Percentiles rank a stretch among this genome's conserved stretches.
These are phyloP conservation scores for Ptilorrhoa leucosticta DNA, from an alignment of 2,113 vertebrate genomes.

Conservation along the genomic window DNA sequence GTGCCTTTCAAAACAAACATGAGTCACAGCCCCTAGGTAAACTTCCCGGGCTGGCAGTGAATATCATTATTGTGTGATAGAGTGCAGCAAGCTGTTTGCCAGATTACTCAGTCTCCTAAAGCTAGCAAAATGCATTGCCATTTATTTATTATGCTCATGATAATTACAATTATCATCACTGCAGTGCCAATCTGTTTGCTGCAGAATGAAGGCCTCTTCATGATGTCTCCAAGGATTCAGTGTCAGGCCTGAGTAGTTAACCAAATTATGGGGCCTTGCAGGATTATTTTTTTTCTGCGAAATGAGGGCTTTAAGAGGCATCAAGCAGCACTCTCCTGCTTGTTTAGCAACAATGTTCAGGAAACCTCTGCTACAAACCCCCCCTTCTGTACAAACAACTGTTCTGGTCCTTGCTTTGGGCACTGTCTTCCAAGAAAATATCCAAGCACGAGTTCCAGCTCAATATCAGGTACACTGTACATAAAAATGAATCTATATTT, in stretches of 20 bases:
- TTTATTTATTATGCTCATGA: constrained; percentile 57
- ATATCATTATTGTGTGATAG: constrained; percentile 51
- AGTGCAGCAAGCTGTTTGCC: constrained; percentile 54
- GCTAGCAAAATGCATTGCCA: constrained; percentile 32
- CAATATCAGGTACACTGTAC: neutral
- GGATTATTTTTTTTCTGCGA: neutral
- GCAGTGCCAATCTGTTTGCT: constrained; percentile 48
- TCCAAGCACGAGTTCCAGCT: neutral
- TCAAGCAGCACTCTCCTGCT: neutral
- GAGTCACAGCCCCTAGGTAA: constrained; percentile 65
- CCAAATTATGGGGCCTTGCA: constrained; percentile 19
- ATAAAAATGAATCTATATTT: neutral
- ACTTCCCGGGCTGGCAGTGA: constrained; percentile 49
- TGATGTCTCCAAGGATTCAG: constrained; percentile 21
- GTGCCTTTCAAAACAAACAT: constrained; percentile 61
- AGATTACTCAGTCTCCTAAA: constrained; percentile 51
- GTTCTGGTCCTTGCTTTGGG: neutral
- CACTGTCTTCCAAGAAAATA: neutral
- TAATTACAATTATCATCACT: constrained; percentile 60
- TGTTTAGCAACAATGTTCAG: neutral
- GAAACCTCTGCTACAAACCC: neutral
- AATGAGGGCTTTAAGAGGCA: neutral
- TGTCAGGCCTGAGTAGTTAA: constrained; percentile 38
- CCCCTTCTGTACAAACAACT: neutral
- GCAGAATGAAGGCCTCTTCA: constrained; percentile 51